Base-by-base conservation (phyloP, 2,888 invertebrate species). In the Pterobdella sp. region DNA sequence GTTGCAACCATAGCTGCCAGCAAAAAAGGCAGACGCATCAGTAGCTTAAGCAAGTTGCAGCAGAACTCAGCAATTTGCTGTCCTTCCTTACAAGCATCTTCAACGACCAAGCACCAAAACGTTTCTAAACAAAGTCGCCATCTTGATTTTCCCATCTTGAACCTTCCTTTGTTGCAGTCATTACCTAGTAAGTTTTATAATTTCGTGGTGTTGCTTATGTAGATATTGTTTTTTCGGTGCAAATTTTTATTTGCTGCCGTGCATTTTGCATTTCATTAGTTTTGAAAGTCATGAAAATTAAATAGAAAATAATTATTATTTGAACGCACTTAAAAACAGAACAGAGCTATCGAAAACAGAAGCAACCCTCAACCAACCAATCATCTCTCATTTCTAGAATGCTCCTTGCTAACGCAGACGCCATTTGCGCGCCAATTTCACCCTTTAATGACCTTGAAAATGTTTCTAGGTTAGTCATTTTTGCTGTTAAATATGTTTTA, bases 351-450 rank as follows among this genome's bases (percentile, higher is more conserved):
- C 18, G 60, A 56, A 70, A 70, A 60, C 32, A 32, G 34, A 56
- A 60, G 14, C 56, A 69, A 34, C 69, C 68, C 37, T 68, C 68
- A 14, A 68, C 73, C 32, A 37, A 52, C 32, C 65, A 65, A 29
- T 68, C 68, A 42, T 93, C 94, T 32, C 90, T 96, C 79, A 93
- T 96, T 79, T 93, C 94, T 80, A 93, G 95, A 85, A 94, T 94
- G 79, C 87, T 96, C 34, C 85, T 96, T 76, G 94, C 95, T 68
- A 96, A 96, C 82, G 95, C 95, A 1, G 95, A 96, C 82, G 93
- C 95, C 0, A 86, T 96, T 3, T 95, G 95, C 83, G 94, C 95
- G 0, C 93, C 94, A 0, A 94, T 93, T n/a, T 92, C 93, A 75
- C 94, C 95, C 0, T 85, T 95, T 18, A 92, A 94, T 90, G 94